Conservation (phyloP, 2,888 invertebrate species). For the Synanthedon tipuliformis region DNA sequence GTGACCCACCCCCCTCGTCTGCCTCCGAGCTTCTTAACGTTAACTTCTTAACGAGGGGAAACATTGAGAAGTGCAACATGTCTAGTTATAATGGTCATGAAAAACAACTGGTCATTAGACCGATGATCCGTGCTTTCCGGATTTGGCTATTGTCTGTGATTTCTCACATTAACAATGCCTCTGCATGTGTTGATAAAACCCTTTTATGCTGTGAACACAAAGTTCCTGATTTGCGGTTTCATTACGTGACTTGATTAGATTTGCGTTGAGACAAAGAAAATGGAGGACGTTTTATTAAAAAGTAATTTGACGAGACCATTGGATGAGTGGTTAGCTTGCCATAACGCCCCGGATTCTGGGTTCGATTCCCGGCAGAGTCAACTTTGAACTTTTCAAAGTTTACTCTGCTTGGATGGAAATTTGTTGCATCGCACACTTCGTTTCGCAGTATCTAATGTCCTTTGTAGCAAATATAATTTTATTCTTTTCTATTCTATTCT, state of each 20-base stretch:
- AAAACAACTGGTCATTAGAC: slow-evolving; percentile 41
- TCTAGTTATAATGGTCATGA: slow-evolving; percentile 18
- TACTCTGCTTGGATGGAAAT: no score
- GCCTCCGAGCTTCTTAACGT: slow-evolving; percentile 1
- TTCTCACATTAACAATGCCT: slow-evolving; percentile 44
- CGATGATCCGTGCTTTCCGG: slow-evolving; percentile 56
- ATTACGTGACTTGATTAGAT: not conserved
- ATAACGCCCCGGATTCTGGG: no score
- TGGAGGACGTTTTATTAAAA: no score
- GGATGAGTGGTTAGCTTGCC: no score
- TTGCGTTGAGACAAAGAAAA: no score
- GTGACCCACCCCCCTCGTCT: slow-evolving; percentile 14
- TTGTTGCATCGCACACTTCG: no score
- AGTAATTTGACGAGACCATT: no score
- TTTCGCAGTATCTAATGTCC: no score
- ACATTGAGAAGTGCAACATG: slow-evolving; percentile 2
- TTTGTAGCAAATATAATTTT: no score
- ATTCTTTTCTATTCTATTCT: no score
- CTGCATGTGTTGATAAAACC: slow-evolving; percentile 15
- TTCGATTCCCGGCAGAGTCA: no score
- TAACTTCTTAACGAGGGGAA: slow-evolving; percentile 1
- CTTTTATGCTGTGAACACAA: slow-evolving; percentile 1
- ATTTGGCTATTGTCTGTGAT: slow-evolving; percentile 41
- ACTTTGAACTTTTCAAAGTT: no score
- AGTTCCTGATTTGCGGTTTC: not conserved